A percentile compares a stretch with the other conserved stretches of the same genome.
Conservation (phyloP, 64 coral and sea anemone genomes). For the Actinia tenebrosa region DNA sequence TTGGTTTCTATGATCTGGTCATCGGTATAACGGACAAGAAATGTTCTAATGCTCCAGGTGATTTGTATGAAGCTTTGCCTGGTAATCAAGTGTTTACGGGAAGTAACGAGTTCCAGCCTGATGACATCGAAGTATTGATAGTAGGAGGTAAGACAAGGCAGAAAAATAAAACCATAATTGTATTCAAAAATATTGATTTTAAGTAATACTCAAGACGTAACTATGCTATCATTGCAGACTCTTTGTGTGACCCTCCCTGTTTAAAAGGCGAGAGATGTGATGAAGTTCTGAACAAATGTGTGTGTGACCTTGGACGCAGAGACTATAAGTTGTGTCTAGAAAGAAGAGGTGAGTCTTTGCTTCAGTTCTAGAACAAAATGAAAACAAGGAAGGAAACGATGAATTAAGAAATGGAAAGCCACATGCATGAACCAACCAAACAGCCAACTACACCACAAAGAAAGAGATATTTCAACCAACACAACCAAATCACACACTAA, state of each 20-base stretch:
- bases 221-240: not conserved
- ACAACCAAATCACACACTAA: no score
- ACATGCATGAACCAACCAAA: not conserved
- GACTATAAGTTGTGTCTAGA: conserved; percentile 5
- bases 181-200: no score
- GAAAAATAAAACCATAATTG: not conserved
- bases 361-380: not conserved
- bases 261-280: not conserved
- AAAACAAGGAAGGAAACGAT: not conserved
- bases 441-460: no score
- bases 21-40: not conserved
- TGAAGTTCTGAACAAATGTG: conserved; percentile 3
- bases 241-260: not conserved
- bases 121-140: not conserved
- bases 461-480: no score
- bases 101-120: not conserved
- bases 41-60: not conserved
- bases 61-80: not conserved
- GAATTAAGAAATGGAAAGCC: not conserved
- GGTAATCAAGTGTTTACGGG: not conserved
- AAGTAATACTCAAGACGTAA: no score
- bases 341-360: not conserved
- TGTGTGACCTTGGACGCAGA: not conserved
- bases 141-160: not conserved
- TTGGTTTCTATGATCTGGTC: not conserved